These are phyloP conservation scores for Nesidiocoris tenuis DNA, from an alignment of 2,888 invertebrate genomes.

Conservation along the genomic window DNA sequence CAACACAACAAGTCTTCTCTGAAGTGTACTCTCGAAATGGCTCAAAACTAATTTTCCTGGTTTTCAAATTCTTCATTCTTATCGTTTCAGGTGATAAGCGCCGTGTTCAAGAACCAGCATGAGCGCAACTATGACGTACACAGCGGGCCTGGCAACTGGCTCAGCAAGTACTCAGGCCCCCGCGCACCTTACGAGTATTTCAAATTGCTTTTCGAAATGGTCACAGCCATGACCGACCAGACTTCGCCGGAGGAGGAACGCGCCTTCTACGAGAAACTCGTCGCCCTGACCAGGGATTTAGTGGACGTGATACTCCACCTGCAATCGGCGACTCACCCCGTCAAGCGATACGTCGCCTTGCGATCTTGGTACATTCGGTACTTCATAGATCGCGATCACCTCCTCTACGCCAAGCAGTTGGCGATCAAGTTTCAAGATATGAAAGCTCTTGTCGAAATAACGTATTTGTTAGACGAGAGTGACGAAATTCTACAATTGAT, in stretches of 20 bases:
- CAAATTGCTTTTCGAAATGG: slow-evolving; percentile 30
- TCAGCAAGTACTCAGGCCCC: slow-evolving; percentile 9
- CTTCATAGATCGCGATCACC: slow-evolving; percentile 27
- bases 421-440: slow-evolving; percentile 28
- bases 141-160: slow-evolving; percentile 4
- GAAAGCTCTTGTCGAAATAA: slow-evolving; percentile 28
- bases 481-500: slow-evolving; percentile 22
- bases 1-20: too few relatives aligned
- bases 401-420: slow-evolving; percentile 29
- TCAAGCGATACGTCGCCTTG: slow-evolving; percentile 11
- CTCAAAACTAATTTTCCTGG: neutral
- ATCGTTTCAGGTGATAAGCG: neutral
- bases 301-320: slow-evolving; percentile 28
- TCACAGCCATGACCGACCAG: slow-evolving; percentile 6
- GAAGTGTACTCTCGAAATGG: neutral
- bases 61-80: too few relatives aligned
- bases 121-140: neutral
- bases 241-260: slow-evolving; percentile 6
- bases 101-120: neutral
- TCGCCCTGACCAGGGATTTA: slow-evolving; percentile 20
- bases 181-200: slow-evolving; percentile 26
- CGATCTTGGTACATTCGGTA: slow-evolving; percentile 38
- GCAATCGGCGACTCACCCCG: slow-evolving; percentile 25
- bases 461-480: slow-evolving; percentile 17
- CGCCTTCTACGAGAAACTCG: slow-evolving; percentile 9